A percentile compares a stretch with the other conserved stretches of the same genome.
Evolutionary conservation across 2,888 invertebrate species (phyloP).

Genomic region (Spialia ferax): DNA sequence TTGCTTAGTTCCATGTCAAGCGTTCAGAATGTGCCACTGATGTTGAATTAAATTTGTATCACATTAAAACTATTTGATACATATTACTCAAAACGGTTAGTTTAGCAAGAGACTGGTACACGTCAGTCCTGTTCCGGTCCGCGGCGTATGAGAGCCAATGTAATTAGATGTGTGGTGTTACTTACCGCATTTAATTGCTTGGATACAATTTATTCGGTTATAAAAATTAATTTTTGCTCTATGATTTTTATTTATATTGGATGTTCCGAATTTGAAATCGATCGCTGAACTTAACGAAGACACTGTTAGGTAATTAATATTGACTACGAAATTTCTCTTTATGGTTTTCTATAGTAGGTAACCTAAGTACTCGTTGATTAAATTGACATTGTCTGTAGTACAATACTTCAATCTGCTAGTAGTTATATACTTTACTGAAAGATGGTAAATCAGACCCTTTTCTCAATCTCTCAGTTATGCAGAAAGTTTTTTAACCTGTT

Average conservation of each 20-base stretch:
- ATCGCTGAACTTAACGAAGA: neutral
- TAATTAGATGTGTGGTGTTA: constrained; percentile 9
- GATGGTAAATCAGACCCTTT: no score
- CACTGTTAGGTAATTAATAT: neutral
- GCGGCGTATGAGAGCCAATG: constrained; percentile 16
- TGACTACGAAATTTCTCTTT: neutral
- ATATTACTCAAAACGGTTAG: constrained; percentile 20
- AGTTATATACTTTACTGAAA: no score
- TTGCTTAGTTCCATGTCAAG: neutral
- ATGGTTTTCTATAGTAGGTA: neutral
- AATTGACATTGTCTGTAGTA: no score
- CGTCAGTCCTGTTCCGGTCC: constrained; percentile 21
- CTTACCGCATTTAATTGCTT: neutral
- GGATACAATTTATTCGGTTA: constrained; percentile 2
- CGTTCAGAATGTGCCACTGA: neutral
- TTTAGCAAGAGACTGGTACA: constrained; percentile 16
- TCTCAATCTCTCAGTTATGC: no score
- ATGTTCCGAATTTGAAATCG: neutral
- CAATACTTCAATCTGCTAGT: no score
- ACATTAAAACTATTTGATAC: neutral
- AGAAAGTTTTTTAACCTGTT: no score
- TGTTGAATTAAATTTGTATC: neutral
- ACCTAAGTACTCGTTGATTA: no score
- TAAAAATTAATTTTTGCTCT: neutral
- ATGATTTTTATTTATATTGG: neutral